A percentile compares a stretch with the other conserved stretches of the same genome.
phyloP scores from a whole-genome alignment of 2,888 invertebrate species.

The Margaritifera margaritifera region DNA sequence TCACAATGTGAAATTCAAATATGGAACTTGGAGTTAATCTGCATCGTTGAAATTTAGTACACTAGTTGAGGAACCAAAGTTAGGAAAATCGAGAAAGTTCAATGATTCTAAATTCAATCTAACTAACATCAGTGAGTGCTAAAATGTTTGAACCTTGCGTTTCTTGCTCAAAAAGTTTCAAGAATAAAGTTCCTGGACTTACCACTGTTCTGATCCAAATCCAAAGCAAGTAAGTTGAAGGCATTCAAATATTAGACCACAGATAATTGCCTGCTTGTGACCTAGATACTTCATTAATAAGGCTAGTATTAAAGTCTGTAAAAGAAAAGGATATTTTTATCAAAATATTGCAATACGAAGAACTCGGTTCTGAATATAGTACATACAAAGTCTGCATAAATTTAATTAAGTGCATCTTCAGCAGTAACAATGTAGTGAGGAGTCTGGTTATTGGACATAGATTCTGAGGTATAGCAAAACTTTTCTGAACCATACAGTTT shows the following conservation, averaged over 20 bases:
- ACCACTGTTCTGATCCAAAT: conserved; percentile 95
- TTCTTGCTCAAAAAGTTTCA: not conserved
- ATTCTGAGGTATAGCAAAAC: too few species aligned
- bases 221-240: conserved; percentile 98
- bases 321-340: conserved; percentile 18
- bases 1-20: too few species aligned
- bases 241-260: conserved; percentile 96
- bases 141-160: not conserved
- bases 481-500: too few species aligned
- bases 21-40: too few species aligned
- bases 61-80: too few species aligned
- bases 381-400: not conserved
- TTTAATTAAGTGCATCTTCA: not conserved
- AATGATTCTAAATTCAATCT: too few species aligned
- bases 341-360: not conserved
- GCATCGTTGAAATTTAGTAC: too few species aligned
- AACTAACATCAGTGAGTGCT: too few species aligned
- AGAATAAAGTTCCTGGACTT: conserved; percentile 54
- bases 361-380: not conserved
- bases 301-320: conserved; percentile 77
- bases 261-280: conserved; percentile 96
- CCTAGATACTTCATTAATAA: conserved; percentile 90
- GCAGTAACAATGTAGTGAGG: not conserved
- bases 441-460: too few species aligned
- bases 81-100: too few species aligned